Evolutionary conservation across 2,797 vertebrate genomes (phyloP), one percentile per base, ranked within the genome.

Genomic region (Pteropus rufus): DNA sequence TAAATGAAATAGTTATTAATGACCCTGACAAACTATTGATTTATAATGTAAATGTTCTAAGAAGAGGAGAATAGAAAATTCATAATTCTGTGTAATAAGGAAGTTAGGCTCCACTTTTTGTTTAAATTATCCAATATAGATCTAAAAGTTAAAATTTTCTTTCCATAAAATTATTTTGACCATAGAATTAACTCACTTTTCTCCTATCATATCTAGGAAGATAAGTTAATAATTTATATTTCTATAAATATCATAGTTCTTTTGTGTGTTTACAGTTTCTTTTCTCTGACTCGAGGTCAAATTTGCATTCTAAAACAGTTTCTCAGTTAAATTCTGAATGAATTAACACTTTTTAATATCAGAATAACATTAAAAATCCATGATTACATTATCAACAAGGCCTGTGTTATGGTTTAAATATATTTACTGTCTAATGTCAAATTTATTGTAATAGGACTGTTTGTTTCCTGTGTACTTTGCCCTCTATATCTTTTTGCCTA

Each of bases 81-180:
- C 83, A 95, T 85, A 91, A 31, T 90, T 98, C 84, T 94, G 72
- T 92, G 3, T 97, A 77, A 82, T 86, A 97, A 97, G 93, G 95
- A 97, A 97, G 93, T 87, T n/a, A 76, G 89, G 92, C 77, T 98
- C 44, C 19, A 62, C 67, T 75, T 93, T 97, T 97, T 97, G 97
- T 93, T 97, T 96, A 83, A 96, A 98, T 89, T 97, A 94, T 96
- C 89, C 93, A 98, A 54, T 98, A 95, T 95, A 94, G 44, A 52
- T 91, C 39, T 76, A 92, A 96, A 97, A 64, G 89, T 97, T 96
- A 95, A 97, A 96, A 97, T 98, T 98, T 98, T 97, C 97, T 98
- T 98, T 98, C 90, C 90, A 93, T 96, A 94, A 96, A 5, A 0
- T 93, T 95, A 60, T 95, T 96, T 98, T 98, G 96, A 94, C 87